Evolutionary conservation across 1,140 invertebrate species (phyloP), one percentile per base, ranked within the genome.

Genomic region (Agrilus planipennis): DNA sequence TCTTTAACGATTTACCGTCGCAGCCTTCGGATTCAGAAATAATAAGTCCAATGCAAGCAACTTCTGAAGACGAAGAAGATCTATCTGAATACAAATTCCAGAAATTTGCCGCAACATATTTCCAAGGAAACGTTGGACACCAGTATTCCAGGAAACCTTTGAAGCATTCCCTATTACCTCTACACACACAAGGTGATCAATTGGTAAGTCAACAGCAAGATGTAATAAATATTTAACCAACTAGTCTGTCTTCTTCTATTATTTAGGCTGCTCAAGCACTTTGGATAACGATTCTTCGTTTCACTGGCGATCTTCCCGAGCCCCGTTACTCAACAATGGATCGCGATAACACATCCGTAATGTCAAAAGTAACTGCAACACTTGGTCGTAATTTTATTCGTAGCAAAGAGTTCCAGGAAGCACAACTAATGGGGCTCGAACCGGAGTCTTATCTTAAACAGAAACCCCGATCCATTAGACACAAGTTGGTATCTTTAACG

Each of bases 281-380:
- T 37, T 99, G 95, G 95, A 81, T 98, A 17, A 97, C 93, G 2
- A 97, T 99, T 52, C 66, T 98, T 17, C 71, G 95, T 29, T 99
- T 99, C 58, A 98, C 95, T 58, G 93, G 93, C 9, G 94, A 99
- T 65, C 70, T 98, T 40, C 83, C 91, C 0, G 95, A 99, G 64
- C 92, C 93, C 2, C 77, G 90, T 36, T 93, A 92, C 63, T 87
- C 92, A 48, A 90, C 85, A 11, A 90, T 91, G 84, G 88, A 92
- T 57, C 69, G 89, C 47, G 93, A 98, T 56, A 97, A 85, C 45
- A 96, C 91, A 0, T 95, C 93, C 4, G 92, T 98, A 0, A 98
- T 98, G 94, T 94, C 90, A 6, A 96, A 96, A 68, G 93, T 99
- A 1, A 96, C 94, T 6, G 91, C 91, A 0, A 98, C 94, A 0